These are phyloP conservation scores for Colostygia pectinataria DNA, from an alignment of 2,888 invertebrate genomes.

Conservation along the genomic window DNA sequence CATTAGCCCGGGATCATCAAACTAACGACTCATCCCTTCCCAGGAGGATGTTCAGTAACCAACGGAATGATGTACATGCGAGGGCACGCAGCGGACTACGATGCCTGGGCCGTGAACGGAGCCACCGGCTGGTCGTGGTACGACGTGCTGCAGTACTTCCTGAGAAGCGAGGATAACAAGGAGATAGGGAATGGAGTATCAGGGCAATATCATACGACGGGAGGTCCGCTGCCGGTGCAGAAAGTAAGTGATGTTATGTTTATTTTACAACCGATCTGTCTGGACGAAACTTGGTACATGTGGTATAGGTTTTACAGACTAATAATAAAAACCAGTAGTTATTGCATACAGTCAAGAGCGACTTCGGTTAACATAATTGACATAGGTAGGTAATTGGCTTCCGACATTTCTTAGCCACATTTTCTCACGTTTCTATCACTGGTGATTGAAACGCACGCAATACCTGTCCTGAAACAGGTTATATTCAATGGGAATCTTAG, in stretches of 20 bases:
- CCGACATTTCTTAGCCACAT: too few relatives aligned
- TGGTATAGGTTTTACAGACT: too few relatives aligned
- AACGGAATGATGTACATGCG: slow-evolving; percentile 94
- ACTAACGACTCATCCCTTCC: not conserved
- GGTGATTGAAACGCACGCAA: too few relatives aligned
- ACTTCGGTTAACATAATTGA: too few relatives aligned
- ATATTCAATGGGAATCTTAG: too few relatives aligned
- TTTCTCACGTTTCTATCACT: too few relatives aligned
- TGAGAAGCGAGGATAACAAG: slow-evolving; percentile 86
- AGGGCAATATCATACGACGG: slow-evolving; percentile 81
- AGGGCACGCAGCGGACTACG: slow-evolving; percentile 89
- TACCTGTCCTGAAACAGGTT: too few relatives aligned
- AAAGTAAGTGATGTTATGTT: slow-evolving; percentile 62
- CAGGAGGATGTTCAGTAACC: slow-evolving; percentile 87
- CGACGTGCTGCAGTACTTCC: slow-evolving; percentile 89
- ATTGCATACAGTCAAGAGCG: too few relatives aligned
- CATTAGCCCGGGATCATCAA: too few relatives aligned
- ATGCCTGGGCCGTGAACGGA: slow-evolving; percentile 88
- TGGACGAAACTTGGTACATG: too few relatives aligned
- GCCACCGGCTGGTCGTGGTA: slow-evolving; percentile 90
- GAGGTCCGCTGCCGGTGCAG: slow-evolving; percentile 85
- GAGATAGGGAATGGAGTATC: slow-evolving; percentile 84
- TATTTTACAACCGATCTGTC: not conserved
- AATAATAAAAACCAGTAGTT: too few relatives aligned
- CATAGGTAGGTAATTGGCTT: too few relatives aligned